phyloP scores from a whole-genome alignment of 1,140 invertebrate genomes.

The Drosophila quadrilineata region DNA sequence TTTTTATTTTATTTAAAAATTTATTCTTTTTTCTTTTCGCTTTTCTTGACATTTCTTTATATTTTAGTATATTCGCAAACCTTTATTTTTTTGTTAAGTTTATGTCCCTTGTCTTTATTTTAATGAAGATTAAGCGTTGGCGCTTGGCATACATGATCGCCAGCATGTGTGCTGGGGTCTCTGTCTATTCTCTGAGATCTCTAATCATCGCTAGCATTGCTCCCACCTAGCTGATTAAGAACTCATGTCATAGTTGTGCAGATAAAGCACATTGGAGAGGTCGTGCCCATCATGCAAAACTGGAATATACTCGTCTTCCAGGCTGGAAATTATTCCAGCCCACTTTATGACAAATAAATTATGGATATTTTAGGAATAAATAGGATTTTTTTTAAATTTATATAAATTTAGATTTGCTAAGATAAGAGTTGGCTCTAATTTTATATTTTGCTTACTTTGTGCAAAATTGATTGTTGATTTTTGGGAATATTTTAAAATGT shows the following conservation, averaged over 20 bases:
- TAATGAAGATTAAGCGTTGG: constrained; percentile 36
- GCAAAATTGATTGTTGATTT: too few species aligned
- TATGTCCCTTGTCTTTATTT: constrained; percentile 31
- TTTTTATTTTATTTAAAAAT: too few species aligned
- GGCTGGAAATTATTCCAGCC: too few species aligned
- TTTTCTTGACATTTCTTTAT: constrained; percentile 38
- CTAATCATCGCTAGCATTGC: too few species aligned
- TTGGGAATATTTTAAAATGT: too few species aligned
- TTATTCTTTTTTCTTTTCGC: constrained; percentile 11
- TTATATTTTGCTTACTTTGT: too few species aligned
- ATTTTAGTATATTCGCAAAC: constrained; percentile 40
- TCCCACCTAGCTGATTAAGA: constrained; percentile 27
- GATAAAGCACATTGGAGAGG: constrained; percentile 18
- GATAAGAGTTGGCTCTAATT: too few species aligned
- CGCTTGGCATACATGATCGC: constrained; percentile 19
- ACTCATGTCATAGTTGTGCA: constrained; percentile 4
- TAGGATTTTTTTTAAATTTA: too few species aligned
- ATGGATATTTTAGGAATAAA: too few species aligned
- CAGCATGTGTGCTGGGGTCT: constrained; percentile 6
- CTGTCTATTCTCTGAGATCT: constrained; percentile 4
- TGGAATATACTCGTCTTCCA: too few species aligned
- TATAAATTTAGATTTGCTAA: too few species aligned
- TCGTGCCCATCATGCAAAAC: constrained; percentile 17
- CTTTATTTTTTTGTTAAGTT: constrained; percentile 18
- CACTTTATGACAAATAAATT: too few species aligned